Evolutionary conservation across 2,888 invertebrate species (phyloP), one percentile per base, ranked within the genome.

Genomic region (Zonitis immaculata): DNA sequence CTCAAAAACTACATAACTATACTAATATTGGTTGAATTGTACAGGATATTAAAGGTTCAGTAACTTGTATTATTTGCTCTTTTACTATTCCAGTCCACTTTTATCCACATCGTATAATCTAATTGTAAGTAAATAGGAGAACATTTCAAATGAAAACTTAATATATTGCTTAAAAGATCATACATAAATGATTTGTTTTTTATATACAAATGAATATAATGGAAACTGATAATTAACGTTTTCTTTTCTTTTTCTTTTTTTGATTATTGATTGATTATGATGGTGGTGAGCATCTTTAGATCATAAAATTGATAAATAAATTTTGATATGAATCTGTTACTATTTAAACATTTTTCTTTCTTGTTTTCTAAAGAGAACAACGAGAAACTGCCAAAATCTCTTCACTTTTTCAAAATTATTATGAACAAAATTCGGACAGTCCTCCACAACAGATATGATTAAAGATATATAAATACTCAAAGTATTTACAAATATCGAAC

Each of bases 291-390:
- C 68, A 64, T 65, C 60, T 67, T 59, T 63, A 70, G 67, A 70
- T 69, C 66, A 66, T 60, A 62, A 63, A 66, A 66, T 66, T 73
- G 72, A 73, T 75, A 74, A 74, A 73, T 65, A 71, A 74, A 74
- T 71, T 44, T 44, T 75, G 75, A 75, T 75, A 75, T 74, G 75
- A 73, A 72, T 73, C 69, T 62, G 72, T 75, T 73, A 70, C 71
- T 67, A 65, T 68, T 64, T 62, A 61, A 35, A 35, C 35, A 35
- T 56, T 56, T 54, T 44, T 55, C 52, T 42, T 44, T 49, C 42
- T 20, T 54, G 39, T 35, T 18, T 35, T 6, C 35, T 35, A 54
- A 59, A 56, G 63, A 56, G 49, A 59, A 59, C 55, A 50, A 39
- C 27, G 51, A 51, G 49, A 60, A 49, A 49, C 49, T 54, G 48